phyloP scores from a whole-genome alignment of 1,140 invertebrate genomes.

The Bombyx mori region ASM3026992v2 NC_085125.1:9791001-9791500 shows the following conservation, averaged over 20 bases:
- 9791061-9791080: slow-evolving; percentile 75
- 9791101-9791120: slow-evolving; percentile 73
- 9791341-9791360: no score
- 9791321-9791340: no score
- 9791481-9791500: no score
- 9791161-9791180: slow-evolving; percentile 48
- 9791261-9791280: no score
- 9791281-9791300: no score
- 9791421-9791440: no score
- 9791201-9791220: slow-evolving; percentile 85
- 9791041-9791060: slow-evolving; percentile 57
- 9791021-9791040: slow-evolving; percentile 75
- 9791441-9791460: no score
- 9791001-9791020: slow-evolving; percentile 62
- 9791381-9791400: no score
- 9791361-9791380: no score
- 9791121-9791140: slow-evolving; percentile 33
- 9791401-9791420: no score
- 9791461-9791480: no score
- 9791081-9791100: slow-evolving; percentile 72
- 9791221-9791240: slow-evolving; percentile 86
- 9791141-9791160: slow-evolving; percentile 39
- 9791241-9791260: neutral
- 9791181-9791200: slow-evolving; percentile 32
- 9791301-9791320: no score